Evolutionary conservation across 2,113 vertebrate genomes (phyloP).

Genomic region (Mesembrinibis cayennensis): DNA sequence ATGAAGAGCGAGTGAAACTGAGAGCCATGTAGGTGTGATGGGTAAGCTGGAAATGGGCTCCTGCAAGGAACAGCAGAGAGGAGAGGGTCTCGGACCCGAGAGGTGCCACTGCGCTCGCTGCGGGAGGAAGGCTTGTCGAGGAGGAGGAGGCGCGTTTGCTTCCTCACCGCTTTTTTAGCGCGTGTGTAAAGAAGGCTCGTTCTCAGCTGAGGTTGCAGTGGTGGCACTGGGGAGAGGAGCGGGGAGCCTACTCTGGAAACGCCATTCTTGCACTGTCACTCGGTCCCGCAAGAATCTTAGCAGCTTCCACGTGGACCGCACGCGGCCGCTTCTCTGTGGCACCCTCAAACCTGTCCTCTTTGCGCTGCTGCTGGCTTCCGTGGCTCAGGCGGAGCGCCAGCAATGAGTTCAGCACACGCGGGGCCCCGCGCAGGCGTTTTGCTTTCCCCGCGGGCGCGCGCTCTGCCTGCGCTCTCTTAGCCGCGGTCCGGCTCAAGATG

Average conservation of each 20-base stretch:
- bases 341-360: not conserved
- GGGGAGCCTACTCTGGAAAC: rapidly evolving
- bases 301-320: not conserved
- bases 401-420: rapidly evolving
- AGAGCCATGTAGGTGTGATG: rapidly evolving
- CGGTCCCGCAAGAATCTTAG: rapidly evolving
- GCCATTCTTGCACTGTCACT: rapidly evolving
- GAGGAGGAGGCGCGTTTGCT: not conserved
- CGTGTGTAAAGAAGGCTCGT: not conserved
- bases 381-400: not conserved
- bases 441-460: not conserved
- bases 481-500: not conserved
- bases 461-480: not conserved
- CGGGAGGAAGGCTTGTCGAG: not conserved
- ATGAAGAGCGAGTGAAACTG: not conserved
- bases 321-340: not conserved
- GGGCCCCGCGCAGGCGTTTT: rapidly evolving
- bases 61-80: not conserved
- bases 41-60: not conserved
- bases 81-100: rapidly evolving
- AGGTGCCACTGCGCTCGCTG: not conserved
- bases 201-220: rapidly evolving
- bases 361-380: not conserved
- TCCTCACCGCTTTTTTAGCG: rapidly evolving
- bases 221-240: not conserved